Percentiles rank a stretch among this genome's conserved stretches.
Evolutionary conservation across 2,888 invertebrate species (phyloP).

Genomic region (Tenthredo amoena): DNA sequence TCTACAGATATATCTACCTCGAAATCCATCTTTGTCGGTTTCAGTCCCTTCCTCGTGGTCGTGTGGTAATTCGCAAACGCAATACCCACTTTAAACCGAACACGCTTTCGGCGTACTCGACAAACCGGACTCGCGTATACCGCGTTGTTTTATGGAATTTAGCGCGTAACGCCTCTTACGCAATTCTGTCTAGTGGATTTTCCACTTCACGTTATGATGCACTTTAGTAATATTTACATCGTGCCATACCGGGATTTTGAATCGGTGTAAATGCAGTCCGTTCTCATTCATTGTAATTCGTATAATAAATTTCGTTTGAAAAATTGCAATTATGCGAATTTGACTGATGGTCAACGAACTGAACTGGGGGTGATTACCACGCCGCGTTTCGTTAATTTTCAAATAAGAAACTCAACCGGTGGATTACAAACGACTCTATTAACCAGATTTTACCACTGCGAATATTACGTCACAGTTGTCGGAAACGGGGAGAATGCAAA

Average conservation of each 20-base stretch:
- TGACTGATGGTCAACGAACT: slow-evolving; percentile 9
- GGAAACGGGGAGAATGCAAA: slow-evolving; percentile 38
- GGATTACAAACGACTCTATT: slow-evolving; percentile 52
- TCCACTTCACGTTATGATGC: slow-evolving; percentile 47
- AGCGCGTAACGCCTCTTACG: slow-evolving; percentile 45
- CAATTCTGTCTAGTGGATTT: slow-evolving; percentile 48
- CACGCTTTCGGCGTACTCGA: slow-evolving; percentile 36
- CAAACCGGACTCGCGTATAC: slow-evolving; percentile 27
- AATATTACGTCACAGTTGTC: slow-evolving; percentile 50
- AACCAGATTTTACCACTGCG: slow-evolving; percentile 51
- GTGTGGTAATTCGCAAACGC: slow-evolving; percentile 34
- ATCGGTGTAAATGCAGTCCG: background rate
- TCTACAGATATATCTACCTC: background rate
- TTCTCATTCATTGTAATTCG: background rate
- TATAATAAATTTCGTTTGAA: background rate
- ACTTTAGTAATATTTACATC: slow-evolving; percentile 40
- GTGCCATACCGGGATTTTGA: background rate
- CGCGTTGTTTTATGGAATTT: slow-evolving; percentile 44
- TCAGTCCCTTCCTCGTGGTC: slow-evolving; percentile 3
- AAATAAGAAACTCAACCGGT: slow-evolving; percentile 41
- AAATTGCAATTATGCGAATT: background rate
- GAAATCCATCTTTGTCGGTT: slow-evolving; percentile 31
- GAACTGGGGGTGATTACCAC: slow-evolving; percentile 11
- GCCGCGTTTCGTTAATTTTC: slow-evolving; percentile 29
- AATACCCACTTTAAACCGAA: slow-evolving; percentile 10